Percentiles rank a stretch among this genome's conserved stretches.
phyloP scores from a whole-genome alignment of 2,113 vertebrate species.

The Petromus typicus region DNA sequence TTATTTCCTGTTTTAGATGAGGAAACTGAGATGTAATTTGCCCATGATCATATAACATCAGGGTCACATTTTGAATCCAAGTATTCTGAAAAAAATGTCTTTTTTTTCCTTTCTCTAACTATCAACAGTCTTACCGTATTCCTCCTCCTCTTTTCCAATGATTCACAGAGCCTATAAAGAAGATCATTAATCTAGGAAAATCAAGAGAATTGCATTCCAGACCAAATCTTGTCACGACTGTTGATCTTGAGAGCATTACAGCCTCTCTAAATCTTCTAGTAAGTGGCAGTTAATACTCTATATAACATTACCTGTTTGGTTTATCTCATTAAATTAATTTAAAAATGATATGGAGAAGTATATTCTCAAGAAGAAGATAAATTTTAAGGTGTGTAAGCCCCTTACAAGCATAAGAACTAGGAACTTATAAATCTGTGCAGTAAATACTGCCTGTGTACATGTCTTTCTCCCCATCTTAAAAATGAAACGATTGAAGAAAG shows the following conservation, averaged over 20 bases:
- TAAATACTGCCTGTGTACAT: not conserved
- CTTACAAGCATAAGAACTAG: conserved; percentile 21
- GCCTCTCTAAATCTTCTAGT: not conserved
- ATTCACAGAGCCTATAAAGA: not conserved
- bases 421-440: not conserved
- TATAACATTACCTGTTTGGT: not conserved
- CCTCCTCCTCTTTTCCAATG: not conserved
- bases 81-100: not conserved
- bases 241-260: conserved; percentile 12
- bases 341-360: not conserved
- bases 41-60: not conserved
- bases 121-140: not conserved
- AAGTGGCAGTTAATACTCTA: conserved; percentile 8
- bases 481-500: not conserved
- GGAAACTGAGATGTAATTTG: conserved; percentile 34
- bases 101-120: not conserved
- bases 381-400: not conserved
- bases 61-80: conserved; percentile 17
- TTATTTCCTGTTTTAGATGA: conserved; percentile 11
- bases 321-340: conserved; percentile 41
- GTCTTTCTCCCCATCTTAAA: not conserved
- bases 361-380: conserved; percentile 31
- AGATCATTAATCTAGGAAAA: not conserved
- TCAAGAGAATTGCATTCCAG: conserved; percentile 6
- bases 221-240: not conserved